Conservation (phyloP, 2,888 invertebrate genomes). For the Microctonus hyperodae region DNA sequence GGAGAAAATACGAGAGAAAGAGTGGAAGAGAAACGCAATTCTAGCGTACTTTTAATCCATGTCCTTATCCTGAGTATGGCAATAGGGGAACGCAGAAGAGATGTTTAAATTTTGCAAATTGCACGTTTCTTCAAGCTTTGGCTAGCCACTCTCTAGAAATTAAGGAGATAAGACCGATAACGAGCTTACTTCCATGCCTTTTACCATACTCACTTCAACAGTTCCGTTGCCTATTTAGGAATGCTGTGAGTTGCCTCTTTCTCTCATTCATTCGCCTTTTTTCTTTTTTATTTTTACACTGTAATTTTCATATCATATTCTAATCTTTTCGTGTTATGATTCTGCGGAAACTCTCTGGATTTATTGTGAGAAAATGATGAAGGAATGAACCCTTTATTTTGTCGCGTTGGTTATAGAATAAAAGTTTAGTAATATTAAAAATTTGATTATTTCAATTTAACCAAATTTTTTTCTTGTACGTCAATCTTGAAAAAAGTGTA, state of each 20-base stretch:
- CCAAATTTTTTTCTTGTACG: too few relatives aligned
- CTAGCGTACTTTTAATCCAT: constrained; percentile 45
- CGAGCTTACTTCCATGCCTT: constrained; percentile 41
- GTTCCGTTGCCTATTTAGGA: constrained; percentile 17
- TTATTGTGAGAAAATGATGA: too few relatives aligned
- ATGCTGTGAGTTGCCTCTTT: neutral
- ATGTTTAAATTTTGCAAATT: constrained; percentile 62
- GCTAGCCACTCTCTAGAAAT: constrained; percentile 47
- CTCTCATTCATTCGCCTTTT: constrained; percentile 15
- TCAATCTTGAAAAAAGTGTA: too few relatives aligned
- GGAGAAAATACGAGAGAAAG: constrained; percentile 28
- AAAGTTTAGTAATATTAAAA: too few relatives aligned
- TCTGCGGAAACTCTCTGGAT: too few relatives aligned
- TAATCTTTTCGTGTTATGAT: neutral
- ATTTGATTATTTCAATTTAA: too few relatives aligned
- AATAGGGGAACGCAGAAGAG: constrained; percentile 6
- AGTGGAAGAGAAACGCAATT: constrained; percentile 16
- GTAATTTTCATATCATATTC: neutral
- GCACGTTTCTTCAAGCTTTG: constrained; percentile 37
- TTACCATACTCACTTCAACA: constrained; percentile 12
- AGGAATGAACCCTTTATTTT: too few relatives aligned
- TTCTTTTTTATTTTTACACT: neutral
- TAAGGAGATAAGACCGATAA: constrained; percentile 52
- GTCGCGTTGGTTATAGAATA: too few relatives aligned
- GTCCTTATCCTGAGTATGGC: constrained; percentile 55